Base-by-base conservation (phyloP, 1,140 invertebrate species). In the Micrasema minimum region DNA sequence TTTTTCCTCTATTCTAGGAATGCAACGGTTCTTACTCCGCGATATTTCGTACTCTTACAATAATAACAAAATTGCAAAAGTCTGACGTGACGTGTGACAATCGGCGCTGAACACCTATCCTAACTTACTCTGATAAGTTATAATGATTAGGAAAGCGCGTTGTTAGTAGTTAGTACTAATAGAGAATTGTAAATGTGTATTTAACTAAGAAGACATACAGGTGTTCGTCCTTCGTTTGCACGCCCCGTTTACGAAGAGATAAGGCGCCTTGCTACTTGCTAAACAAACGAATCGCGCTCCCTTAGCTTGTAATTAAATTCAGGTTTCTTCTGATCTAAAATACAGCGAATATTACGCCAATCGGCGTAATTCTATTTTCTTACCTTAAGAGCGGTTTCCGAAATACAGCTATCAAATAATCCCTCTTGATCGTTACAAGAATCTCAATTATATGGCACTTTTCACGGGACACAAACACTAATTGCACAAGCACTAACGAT, bases 191-290 rank as follows among this genome's bases (percentile, higher is more conserved):
- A 16, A 14, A 20, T 48, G 20, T 22, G 37, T 67, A 55, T 12
- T 41, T 67, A 67, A 67, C 55, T 67, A 50, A 67, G 65, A 67
- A 67, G 65, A 67, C 65, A 55, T 67, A 67, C 65, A 67, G 65
- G 65, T 67, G 65, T 67, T 55, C 38, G 65, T 67, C 65, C 50
- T 67, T 67, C 65, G 53, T 55, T 50, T 41, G 65, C 50, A 67
- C 65, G 65, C 65, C 65, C 65, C 50, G 31, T 66, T 66, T 66
- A 38, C 26, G 43, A 50, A 53, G 14, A 67, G 65, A 67, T 67
- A 67, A 67, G 45, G 50, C 26, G 50, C 65, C 65, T 59, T 20
- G 35, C 62, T 31, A 66, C 65, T 59, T 20, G 35, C 62, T 31
- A 66, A 66, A 66, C 62, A 66, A 66, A 66, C 62, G 12, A 31